Conservation (phyloP, 2,888 invertebrate species). For the Sinodicranocentrus sp. region DNA sequence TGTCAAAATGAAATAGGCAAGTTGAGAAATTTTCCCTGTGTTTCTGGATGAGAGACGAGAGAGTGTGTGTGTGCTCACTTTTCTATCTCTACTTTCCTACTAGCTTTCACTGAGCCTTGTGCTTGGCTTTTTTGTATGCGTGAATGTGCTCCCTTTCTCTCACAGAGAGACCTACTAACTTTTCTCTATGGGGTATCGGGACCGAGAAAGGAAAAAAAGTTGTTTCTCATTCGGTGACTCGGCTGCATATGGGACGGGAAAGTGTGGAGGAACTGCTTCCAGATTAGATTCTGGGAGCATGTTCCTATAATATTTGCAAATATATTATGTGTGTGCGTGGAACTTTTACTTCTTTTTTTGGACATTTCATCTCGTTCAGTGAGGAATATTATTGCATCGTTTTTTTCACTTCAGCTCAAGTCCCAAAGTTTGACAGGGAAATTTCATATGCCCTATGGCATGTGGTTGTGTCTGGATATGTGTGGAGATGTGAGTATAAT, state of each 20-base stretch:
- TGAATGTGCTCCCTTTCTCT: slow-evolving; percentile 4
- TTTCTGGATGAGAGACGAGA: slow-evolving; percentile 5
- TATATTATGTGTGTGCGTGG: too few species aligned
- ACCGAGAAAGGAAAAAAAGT: neutral
- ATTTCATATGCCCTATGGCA: slow-evolving; percentile 11
- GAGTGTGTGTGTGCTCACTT: slow-evolving; percentile 52
- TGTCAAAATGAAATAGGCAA: slow-evolving; percentile 3
- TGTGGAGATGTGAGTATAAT: too few species aligned
- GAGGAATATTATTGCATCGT: too few species aligned
- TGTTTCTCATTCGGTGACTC: neutral
- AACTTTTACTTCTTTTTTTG: too few species aligned
- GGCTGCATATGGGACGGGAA: too few species aligned
- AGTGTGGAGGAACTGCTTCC: too few species aligned
- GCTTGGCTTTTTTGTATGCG: slow-evolving; percentile 59
- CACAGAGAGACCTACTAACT: too few species aligned
- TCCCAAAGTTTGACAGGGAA: slow-evolving; percentile 17
- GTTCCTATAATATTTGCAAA: too few species aligned
- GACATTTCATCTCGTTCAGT: too few species aligned
- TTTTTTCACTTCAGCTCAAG: neutral
- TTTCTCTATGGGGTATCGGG: neutral
- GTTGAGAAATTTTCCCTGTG: neutral
- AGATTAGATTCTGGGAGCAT: too few species aligned
- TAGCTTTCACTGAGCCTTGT: slow-evolving; percentile 24
- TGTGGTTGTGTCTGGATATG: neutral
- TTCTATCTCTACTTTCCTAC: slow-evolving; percentile 68